Evolutionary conservation across 1,140 invertebrate genomes (phyloP).

Genomic region (Ostrea edulis): DNA sequence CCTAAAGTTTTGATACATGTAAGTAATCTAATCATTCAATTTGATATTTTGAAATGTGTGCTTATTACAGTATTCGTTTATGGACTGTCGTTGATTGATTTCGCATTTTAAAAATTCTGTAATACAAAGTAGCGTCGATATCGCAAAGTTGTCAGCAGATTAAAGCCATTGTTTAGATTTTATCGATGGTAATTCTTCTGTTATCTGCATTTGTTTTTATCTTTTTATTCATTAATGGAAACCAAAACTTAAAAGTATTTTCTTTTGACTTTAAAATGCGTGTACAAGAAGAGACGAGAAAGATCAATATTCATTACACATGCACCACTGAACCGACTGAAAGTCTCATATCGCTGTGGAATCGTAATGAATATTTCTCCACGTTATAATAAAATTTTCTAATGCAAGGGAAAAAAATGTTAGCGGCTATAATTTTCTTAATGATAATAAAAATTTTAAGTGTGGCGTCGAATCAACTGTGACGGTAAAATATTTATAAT

Average conservation of each 20-base stretch:
- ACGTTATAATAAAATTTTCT: not conserved
- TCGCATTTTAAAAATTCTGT: not conserved
- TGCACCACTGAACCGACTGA: slow-evolving; percentile 13
- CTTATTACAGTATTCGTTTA: not conserved
- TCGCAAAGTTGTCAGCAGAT: not conserved
- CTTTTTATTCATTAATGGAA: not conserved
- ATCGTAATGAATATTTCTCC: slow-evolving; percentile 13
- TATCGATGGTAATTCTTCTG: not conserved
- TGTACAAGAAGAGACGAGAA: not conserved
- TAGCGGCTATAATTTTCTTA: not conserved
- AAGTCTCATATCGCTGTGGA: not conserved
- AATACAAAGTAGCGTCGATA: not conserved
- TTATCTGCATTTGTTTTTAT: not conserved
- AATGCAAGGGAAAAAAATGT: not conserved
- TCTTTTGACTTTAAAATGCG: not conserved
- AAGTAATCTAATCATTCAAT: not conserved
- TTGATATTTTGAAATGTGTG: not conserved
- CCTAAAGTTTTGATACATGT: too few relatives aligned
- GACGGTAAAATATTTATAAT: too few relatives aligned
- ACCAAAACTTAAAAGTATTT: not conserved
- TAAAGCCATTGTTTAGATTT: not conserved
- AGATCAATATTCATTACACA: slow-evolving; percentile 25
- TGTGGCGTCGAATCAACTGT: too few relatives aligned
- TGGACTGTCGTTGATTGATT: not conserved
- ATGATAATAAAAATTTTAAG: not conserved